Evolutionary conservation across 2,797 vertebrate genomes (phyloP), one percentile per base, ranked within the genome.

Genomic region (Clarias laeviceps): DNA sequence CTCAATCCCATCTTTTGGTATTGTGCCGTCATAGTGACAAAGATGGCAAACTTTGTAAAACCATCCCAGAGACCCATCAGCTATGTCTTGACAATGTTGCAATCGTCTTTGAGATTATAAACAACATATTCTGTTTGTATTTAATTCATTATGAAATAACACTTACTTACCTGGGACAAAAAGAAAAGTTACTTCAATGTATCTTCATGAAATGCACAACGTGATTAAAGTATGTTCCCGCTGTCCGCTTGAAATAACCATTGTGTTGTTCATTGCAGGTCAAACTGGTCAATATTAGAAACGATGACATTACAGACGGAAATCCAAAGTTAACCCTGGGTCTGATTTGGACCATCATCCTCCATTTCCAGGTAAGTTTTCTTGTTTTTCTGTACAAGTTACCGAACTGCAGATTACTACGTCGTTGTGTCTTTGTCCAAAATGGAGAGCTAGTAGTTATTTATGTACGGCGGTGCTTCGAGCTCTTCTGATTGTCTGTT

Each of bases 291-390:
- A 99, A 99, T 90, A 99, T 99, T 86, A 95, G 98, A 83, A 99
- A 99, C 0, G 98, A 99, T 90, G 98, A 99, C 94, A 99, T 99
- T 93, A 99, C 98, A 0, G 98, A 99, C 0, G 98, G 98, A 64
- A 99, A 99, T 92, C 98, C 98, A 89, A 99, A 99, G 92, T 95
- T 99, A 89, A 99, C 98, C 5, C 91, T 99, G 82, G 98, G 98
- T 70, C 96, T 99, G 90, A 99, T 99, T 92, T 99, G 98, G 98
- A 99, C 98, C 84, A 99, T 99, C 93, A 99, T 99, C 93, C 97
- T 99, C 80, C 98, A 99, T 93, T 99, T 99, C 94, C 98, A 99
- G 97, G 98, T 99, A 94, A 88, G 94, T 80, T 24, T 37, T 56
- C 12, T n/a, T 57, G 4, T 74, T 85, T 50, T 65, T 24, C 6